Percentiles rank a stretch among this genome's conserved stretches.
Conservation (phyloP, 2,113 vertebrate genomes). For the Podocnemis expansa region DNA sequence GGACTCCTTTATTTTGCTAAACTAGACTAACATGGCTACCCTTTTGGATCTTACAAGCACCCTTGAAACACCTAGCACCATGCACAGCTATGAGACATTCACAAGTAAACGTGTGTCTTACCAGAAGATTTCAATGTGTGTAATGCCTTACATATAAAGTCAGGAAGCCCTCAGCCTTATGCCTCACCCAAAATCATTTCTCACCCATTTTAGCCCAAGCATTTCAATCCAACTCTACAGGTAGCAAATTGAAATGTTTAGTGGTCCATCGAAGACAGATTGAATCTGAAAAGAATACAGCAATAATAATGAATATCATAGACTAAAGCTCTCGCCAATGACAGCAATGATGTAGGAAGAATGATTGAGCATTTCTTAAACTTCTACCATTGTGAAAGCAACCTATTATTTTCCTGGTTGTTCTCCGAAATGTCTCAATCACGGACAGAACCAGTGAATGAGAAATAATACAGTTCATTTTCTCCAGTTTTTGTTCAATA, state of each 20-base stretch:
- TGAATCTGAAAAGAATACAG: conserved; percentile 74
- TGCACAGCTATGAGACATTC: neutral
- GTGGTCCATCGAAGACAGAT: conserved; percentile 68
- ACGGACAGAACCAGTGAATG: conserved; percentile 75
- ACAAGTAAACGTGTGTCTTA: neutral
- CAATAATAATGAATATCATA: conserved; percentile 69
- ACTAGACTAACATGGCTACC: too few relatives aligned
- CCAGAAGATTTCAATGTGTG: conserved; percentile 16
- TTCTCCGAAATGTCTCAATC: conserved; percentile 84
- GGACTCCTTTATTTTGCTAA: too few relatives aligned
- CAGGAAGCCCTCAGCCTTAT: conserved; percentile 8
- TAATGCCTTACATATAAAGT: conserved; percentile 29
- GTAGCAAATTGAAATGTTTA: conserved; percentile 80
- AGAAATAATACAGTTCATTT: conserved; percentile 82
- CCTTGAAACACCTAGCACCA: conserved; percentile 20
- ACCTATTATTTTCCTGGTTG: conserved; percentile 81
- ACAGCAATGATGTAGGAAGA: conserved; percentile 64
- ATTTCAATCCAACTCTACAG: conserved; percentile 62
- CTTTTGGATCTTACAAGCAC: too few relatives aligned
- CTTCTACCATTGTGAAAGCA: conserved; percentile 77
- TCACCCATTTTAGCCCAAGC: conserved; percentile 23
- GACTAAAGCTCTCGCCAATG: conserved; percentile 47
- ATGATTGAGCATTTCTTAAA: conserved; percentile 82
- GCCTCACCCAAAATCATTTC: conserved; percentile 54
- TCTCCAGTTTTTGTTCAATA: conserved; percentile 61